Evolutionary conservation across 2,113 vertebrate species (phyloP).

Genomic region (Odobenus rosmarus): DNA sequence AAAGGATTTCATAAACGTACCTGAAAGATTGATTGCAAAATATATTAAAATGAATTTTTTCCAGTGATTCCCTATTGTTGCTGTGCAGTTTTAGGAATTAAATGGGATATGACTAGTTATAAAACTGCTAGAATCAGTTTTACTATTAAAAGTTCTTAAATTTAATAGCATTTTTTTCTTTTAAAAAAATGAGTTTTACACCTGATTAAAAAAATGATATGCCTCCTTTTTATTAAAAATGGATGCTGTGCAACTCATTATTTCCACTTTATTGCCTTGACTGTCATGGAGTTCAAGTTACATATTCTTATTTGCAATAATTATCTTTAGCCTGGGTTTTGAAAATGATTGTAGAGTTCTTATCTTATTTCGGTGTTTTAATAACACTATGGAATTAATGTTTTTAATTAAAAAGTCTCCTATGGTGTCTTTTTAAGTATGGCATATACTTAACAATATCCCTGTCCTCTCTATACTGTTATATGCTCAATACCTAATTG

Average conservation of each 20-base stretch:
- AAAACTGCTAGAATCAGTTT: background rate
- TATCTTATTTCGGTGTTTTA: constrained; percentile 21
- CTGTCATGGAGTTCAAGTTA: constrained; percentile 10
- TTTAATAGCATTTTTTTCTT: background rate
- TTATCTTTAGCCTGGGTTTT: constrained; percentile 9
- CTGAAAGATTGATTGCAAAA: background rate
- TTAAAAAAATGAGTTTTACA: background rate
- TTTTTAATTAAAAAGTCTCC: constrained; percentile 34
- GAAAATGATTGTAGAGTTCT: constrained; percentile 19
- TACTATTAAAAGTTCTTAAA: background rate
- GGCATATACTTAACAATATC: background rate
- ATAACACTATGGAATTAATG: background rate
- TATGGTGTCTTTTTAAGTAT: background rate
- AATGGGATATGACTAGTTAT: background rate
- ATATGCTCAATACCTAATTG: background rate
- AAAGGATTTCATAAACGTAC: background rate
- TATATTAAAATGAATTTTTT: background rate
- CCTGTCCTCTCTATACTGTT: background rate
- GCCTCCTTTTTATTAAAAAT: constrained; percentile 36
- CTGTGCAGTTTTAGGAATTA: background rate
- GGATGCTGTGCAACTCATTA: background rate
- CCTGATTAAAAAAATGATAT: background rate
- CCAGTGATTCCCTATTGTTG: background rate
- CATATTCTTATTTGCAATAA: constrained; percentile 52
- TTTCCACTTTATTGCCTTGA: constrained; percentile 41